Evolutionary conservation across 2,888 invertebrate genomes (phyloP).

Genomic region (Reticulitermes lucifugus): DNA sequence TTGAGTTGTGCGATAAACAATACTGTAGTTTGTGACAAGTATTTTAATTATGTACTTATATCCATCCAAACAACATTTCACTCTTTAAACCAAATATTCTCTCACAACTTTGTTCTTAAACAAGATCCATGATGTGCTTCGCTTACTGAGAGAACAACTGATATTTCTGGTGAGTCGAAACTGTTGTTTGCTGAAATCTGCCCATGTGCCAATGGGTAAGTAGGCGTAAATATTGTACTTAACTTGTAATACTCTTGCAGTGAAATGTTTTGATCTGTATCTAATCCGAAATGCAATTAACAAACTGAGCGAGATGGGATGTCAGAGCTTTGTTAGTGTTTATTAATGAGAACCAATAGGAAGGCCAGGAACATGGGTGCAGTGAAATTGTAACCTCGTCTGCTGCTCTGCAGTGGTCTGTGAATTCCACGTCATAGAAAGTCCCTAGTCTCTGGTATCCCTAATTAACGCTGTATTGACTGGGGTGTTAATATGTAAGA

Average conservation of each 20-base stretch:
- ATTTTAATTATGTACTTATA: too few relatives aligned
- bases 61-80: too few relatives aligned
- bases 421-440: background rate
- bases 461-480: background rate
- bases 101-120: too few relatives aligned
- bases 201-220: background rate
- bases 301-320: background rate
- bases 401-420: background rate
- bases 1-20: too few relatives aligned
- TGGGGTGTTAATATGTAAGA: background rate
- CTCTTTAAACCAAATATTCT: too few relatives aligned
- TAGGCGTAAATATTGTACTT: background rate
- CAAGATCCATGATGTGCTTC: too few relatives aligned
- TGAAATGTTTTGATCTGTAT: background rate
- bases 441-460: background rate
- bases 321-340: slow-evolving; percentile 1
- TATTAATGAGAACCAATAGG: background rate
- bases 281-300: slow-evolving; percentile 3
- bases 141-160: too few relatives aligned
- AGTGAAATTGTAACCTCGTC: background rate
- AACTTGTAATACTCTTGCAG: background rate
- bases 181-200: too few relatives aligned
- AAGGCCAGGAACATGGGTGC: background rate
- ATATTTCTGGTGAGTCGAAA: too few relatives aligned
- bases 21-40: too few relatives aligned